Conservation (phyloP, 2,797 vertebrate species). For the Orientallactaga sibirica region DNA sequence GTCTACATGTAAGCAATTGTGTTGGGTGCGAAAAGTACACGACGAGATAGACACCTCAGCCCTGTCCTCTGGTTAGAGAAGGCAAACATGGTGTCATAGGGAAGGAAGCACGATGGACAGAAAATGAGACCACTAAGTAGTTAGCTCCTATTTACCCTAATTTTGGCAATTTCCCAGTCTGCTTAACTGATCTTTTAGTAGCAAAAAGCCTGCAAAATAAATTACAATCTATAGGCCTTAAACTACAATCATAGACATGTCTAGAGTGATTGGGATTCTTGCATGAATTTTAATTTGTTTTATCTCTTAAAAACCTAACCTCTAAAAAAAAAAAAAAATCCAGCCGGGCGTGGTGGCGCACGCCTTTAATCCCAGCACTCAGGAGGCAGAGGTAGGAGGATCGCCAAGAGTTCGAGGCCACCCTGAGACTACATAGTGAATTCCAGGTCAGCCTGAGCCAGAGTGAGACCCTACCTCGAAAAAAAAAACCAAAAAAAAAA, state of each 20-base stretch:
- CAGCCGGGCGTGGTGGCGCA: too few relatives aligned
- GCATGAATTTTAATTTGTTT: neutral
- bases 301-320: neutral
- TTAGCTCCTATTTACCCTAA: neutral
- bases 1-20: neutral
- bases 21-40: neutral
- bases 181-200: neutral
- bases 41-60: neutral
- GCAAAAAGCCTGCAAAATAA: constrained; percentile 7
- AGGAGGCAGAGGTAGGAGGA: too few relatives aligned
- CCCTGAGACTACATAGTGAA: too few relatives aligned
- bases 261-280: neutral
- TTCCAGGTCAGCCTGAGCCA: too few relatives aligned
- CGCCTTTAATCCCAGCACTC: too few relatives aligned
- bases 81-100: neutral
- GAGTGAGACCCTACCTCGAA: too few relatives aligned
- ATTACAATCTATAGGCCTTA: neutral
- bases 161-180: constrained; percentile 21
- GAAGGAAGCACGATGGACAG: neutral
- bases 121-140: neutral
- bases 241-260: neutral
- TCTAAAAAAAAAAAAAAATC: too few relatives aligned
- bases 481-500: too few relatives aligned
- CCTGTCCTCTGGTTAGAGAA: neutral
- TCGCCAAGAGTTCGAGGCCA: too few relatives aligned